Percentiles rank a stretch among this genome's conserved stretches.
Conservation (phyloP, 2,113 vertebrate species). For the Chelonoidis abingdonii region DNA sequence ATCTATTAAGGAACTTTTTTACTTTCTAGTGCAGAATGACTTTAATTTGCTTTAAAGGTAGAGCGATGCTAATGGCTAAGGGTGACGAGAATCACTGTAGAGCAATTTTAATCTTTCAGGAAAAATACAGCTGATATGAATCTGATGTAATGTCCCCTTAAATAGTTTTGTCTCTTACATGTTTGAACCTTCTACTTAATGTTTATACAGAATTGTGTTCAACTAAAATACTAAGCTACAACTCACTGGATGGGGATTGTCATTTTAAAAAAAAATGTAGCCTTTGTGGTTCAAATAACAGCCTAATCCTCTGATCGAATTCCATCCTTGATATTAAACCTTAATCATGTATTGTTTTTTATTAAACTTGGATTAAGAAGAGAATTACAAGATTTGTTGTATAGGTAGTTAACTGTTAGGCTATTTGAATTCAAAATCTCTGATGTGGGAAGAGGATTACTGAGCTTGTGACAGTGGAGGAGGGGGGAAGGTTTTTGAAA, state of each 20-base stretch:
- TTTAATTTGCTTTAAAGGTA: not conserved
- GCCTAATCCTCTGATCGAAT: constrained; percentile 10
- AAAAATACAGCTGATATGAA: not conserved
- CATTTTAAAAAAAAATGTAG: not conserved
- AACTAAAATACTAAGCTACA: not conserved
- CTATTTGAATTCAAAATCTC: not conserved
- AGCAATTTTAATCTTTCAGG: constrained; percentile 7
- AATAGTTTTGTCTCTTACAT: not conserved
- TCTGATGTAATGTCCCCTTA: not conserved
- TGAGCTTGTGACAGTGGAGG: not conserved
- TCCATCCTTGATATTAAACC: not conserved
- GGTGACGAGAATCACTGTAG: constrained; percentile 1
- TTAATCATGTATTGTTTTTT: constrained; percentile 4
- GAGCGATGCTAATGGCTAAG: not conserved
- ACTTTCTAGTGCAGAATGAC: not conserved
- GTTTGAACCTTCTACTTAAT: not conserved
- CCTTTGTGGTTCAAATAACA: not conserved
- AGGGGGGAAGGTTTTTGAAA: not conserved
- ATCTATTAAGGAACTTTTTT: not conserved
- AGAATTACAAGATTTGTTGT: not conserved
- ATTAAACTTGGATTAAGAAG: not conserved
- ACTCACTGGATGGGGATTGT: not conserved
- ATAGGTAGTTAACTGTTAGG: not conserved
- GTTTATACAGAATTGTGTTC: not conserved
- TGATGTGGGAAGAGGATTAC: not conserved